A percentile compares a stretch with the other conserved stretches of the same genome.
Conservation (phyloP, 2,113 vertebrate genomes). For the Tetrao urogallus region DNA sequence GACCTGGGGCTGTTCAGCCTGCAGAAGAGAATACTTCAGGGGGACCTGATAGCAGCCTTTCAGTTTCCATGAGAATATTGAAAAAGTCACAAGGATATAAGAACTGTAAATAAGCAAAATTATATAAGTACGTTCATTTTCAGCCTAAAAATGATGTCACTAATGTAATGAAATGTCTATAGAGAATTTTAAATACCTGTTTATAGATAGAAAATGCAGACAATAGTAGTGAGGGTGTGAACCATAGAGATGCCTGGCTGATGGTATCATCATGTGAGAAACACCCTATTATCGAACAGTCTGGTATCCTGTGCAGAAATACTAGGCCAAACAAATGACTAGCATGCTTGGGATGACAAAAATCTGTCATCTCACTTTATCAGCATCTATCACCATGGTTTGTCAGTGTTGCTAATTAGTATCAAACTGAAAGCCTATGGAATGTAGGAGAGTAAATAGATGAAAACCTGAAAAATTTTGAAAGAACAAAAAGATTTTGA, state of each 20-base stretch:
- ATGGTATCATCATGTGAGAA: neutral
- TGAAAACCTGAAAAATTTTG: neutral
- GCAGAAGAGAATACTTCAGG: too few species aligned
- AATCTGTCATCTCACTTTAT: neutral
- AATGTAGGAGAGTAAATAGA: neutral
- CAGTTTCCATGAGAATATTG: neutral
- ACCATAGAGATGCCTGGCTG: neutral
- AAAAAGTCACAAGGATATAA: neutral
- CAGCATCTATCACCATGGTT: neutral
- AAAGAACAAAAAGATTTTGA: neutral
- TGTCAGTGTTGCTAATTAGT: neutral
- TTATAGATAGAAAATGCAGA: neutral
- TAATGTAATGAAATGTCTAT: neutral
- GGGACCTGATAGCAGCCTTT: too few species aligned
- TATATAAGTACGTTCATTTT: neutral
- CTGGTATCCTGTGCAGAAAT: neutral
- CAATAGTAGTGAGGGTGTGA: neutral
- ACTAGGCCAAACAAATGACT: slow-evolving; percentile 20
- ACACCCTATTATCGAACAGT: neutral
- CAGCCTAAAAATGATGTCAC: neutral
- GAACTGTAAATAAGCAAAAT: neutral
- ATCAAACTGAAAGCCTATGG: neutral
- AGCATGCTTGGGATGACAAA: neutral
- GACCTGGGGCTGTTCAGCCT: too few species aligned
- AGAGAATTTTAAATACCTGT: neutral